phyloP scores from a whole-genome alignment of 2,888 invertebrate species.

The Andrena fulva region DNA sequence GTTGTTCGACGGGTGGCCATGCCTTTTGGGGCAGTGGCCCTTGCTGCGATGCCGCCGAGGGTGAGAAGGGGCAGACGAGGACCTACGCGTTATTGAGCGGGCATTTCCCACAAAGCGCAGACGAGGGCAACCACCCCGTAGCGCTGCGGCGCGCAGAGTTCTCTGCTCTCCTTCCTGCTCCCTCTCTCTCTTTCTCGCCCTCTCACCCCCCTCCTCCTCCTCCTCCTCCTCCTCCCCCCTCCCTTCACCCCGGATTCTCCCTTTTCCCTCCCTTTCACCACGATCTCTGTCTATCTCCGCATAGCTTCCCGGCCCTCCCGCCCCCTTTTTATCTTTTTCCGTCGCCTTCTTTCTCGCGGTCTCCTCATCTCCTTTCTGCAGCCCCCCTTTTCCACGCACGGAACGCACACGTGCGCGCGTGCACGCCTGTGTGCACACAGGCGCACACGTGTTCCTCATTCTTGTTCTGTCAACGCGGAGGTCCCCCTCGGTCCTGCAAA shows the following conservation, averaged over 20 bases:
- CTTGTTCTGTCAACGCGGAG: constrained; percentile 37
- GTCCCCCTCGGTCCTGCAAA: constrained; percentile 40
- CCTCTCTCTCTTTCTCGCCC: constrained; percentile 40
- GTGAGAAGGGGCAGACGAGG: constrained; percentile 74
- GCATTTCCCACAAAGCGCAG: constrained; percentile 84
- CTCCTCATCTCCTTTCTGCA: constrained; percentile 33
- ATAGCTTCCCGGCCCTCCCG: constrained; percentile 12
- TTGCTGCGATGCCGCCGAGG: constrained; percentile 69
- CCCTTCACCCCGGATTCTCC: neutral
- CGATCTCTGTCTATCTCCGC: constrained; percentile 16
- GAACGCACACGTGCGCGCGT: no score
- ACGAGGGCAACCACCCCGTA: constrained; percentile 84
- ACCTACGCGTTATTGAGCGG: constrained; percentile 84
- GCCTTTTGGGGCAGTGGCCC: constrained; percentile 78
- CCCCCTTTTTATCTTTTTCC: constrained; percentile 56
- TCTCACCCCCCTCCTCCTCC: constrained; percentile 29
- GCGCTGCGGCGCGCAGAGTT: constrained; percentile 75
- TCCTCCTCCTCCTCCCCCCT: neutral
- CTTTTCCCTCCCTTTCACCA: constrained; percentile 5
- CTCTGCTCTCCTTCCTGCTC: constrained; percentile 65
- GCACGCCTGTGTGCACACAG: no score
- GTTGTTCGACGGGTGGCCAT: constrained; percentile 69
- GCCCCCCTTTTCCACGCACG: constrained; percentile 25
- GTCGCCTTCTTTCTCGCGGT: constrained; percentile 23
- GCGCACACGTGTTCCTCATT: constrained; percentile 25